Conservation (phyloP, 2,113 vertebrate genomes). For the Tragelaphus imberbis region DNA sequence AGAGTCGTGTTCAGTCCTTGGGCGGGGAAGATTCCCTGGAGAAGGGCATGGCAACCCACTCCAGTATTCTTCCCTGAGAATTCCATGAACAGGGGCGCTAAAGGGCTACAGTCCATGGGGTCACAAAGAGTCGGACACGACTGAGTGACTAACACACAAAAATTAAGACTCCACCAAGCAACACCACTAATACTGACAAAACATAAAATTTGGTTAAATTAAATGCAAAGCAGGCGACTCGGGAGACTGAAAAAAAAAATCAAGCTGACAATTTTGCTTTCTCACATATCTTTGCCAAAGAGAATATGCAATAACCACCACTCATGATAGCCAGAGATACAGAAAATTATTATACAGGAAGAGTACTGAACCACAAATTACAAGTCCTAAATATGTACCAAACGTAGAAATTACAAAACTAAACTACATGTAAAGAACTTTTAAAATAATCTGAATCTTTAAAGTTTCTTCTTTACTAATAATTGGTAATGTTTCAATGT, state of each 20-base stretch:
- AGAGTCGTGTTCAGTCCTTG: not conserved
- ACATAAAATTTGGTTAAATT: slow-evolving; percentile 18
- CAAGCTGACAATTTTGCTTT: slow-evolving; percentile 33
- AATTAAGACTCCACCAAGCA: not conserved
- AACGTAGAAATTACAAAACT: slow-evolving; percentile 33
- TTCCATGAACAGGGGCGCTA: not conserved
- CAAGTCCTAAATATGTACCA: not conserved
- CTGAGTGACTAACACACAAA: not conserved
- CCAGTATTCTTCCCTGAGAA: not conserved
- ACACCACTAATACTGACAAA: not conserved
- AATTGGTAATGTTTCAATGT: not conserved
- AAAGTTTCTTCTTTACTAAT: not conserved
- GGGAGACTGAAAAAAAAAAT: not conserved
- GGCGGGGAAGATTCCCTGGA: not conserved
- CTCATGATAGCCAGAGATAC: not conserved
- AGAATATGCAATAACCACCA: slow-evolving; percentile 8
- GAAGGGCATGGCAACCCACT: not conserved
- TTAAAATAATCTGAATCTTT: not conserved
- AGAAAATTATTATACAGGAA: slow-evolving; percentile 10
- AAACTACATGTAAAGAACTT: not conserved
- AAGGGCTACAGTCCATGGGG: not conserved
- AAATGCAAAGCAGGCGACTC: not conserved
- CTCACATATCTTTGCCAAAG: slow-evolving; percentile 6
- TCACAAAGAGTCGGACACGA: not conserved
- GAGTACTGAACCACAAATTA: not conserved